phyloP scores from a whole-genome alignment of 2,888 invertebrate genomes.

The Chymomyza caudatula region DNA sequence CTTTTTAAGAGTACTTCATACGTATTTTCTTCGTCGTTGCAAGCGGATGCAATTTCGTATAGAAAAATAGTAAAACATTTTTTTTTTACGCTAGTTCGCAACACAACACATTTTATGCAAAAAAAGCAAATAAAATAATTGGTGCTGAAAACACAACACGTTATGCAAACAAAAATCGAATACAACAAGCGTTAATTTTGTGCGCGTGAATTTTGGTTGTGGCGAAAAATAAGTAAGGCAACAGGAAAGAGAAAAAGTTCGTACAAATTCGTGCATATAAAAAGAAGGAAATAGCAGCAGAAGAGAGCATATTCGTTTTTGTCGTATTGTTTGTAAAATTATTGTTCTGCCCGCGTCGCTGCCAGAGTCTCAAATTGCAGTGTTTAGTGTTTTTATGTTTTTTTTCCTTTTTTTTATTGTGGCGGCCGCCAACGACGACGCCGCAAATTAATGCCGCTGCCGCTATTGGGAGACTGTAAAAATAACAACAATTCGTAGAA shows the following conservation, averaged over 20 bases:
- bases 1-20: neutral
- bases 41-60: neutral
- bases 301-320: neutral
- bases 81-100: neutral
- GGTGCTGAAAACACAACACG: neutral
- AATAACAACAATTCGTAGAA: neutral
- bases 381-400: neutral
- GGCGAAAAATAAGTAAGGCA: neutral
- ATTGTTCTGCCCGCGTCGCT: neutral
- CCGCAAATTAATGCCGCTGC: slow-evolving; percentile 46
- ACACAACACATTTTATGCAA: neutral
- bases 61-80: neutral
- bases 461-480: neutral
- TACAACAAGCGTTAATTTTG: neutral
- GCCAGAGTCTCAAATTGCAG: neutral
- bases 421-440: slow-evolving; percentile 30
- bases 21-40: neutral
- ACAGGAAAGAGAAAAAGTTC: neutral
- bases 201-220: neutral
- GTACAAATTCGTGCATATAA: neutral
- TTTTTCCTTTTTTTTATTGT: neutral
- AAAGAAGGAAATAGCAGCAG: neutral
- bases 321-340: neutral
- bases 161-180: neutral
- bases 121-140: neutral